Percentiles rank a stretch among this genome's conserved stretches.
phyloP scores from a whole-genome alignment of 2,797 vertebrate genomes.

The Sebastes vulpes region DNA sequence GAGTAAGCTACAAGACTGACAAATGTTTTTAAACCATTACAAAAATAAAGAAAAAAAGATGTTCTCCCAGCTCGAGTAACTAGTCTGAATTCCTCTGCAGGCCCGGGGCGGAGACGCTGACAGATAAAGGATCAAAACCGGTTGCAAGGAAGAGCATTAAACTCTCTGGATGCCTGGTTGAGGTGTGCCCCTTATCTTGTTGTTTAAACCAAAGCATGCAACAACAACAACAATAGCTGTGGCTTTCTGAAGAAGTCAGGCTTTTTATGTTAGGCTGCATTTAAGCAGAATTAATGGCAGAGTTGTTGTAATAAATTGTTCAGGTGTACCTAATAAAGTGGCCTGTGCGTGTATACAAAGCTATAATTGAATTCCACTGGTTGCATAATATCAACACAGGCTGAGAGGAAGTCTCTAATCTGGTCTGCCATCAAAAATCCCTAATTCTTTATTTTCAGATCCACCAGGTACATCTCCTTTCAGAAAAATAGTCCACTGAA shows the following conservation, averaged over 20 bases:
- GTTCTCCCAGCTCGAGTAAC: conserved; percentile 8
- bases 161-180: conserved; percentile 1
- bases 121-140: conserved; percentile 9
- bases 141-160: background rate
- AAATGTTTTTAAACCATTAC: background rate
- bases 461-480: no score
- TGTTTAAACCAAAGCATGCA: background rate
- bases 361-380: no score
- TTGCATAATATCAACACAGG: background rate
- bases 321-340: no score
- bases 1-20: background rate
- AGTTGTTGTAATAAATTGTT: no score
- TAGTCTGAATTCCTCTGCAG: conserved; percentile 33
- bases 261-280: background rate
- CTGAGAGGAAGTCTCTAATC: background rate
- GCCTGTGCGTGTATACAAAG: no score
- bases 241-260: background rate
- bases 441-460: no score
- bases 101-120: background rate
- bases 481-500: no score
- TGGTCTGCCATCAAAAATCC: background rate
- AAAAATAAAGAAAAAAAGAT: background rate
- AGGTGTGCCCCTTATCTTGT: conserved; percentile 27
- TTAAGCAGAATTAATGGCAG: no score
- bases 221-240: background rate